These are phyloP conservation scores for Perithous albicinctus DNA, from an alignment of 2,888 invertebrate genomes.

Conservation along the genomic window DNA sequence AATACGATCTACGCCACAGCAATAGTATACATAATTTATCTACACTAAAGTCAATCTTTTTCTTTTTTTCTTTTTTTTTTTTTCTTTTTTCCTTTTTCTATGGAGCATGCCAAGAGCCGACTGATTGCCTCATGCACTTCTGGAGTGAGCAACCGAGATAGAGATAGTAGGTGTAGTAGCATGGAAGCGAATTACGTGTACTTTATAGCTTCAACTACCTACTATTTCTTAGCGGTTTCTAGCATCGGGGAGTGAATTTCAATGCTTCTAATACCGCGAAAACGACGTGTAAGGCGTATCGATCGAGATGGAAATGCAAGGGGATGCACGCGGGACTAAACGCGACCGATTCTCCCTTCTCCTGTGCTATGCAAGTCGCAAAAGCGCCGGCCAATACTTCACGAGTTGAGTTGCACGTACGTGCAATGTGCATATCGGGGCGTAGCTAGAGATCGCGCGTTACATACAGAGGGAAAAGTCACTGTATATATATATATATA, in stretches of 20 bases:
- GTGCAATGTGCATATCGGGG: slow-evolving; percentile 17
- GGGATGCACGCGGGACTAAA: background rate
- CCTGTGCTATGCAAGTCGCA: background rate
- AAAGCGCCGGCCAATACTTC: slow-evolving; percentile 55
- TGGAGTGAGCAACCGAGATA: background rate
- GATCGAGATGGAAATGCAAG: slow-evolving; percentile 56
- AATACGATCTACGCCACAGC: background rate
- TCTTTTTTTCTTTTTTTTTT: too few species aligned
- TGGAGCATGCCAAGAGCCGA: slow-evolving; percentile 20
- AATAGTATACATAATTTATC: background rate
- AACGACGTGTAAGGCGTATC: slow-evolving; percentile 69
- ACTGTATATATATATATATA: too few species aligned
- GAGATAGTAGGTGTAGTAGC: slow-evolving; percentile 43
- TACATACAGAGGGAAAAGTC: slow-evolving; percentile 1
- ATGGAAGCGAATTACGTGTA: slow-evolving; percentile 63
- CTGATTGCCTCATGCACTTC: slow-evolving; percentile 44
- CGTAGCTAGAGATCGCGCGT: slow-evolving; percentile 19
- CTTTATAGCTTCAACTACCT: slow-evolving; percentile 65
- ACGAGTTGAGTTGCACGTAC: slow-evolving; percentile 43
- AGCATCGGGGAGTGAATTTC: slow-evolving; percentile 66
- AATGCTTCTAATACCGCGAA: slow-evolving; percentile 68
- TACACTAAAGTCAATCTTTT: background rate
- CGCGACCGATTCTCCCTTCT: slow-evolving; percentile 9
- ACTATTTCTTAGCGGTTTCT: slow-evolving; percentile 67
- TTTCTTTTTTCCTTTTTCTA: slow-evolving; percentile 24